These are phyloP conservation scores for Sinelater perroti DNA, from an alignment of 2,888 invertebrate genomes.

Conservation along the genomic window DNA sequence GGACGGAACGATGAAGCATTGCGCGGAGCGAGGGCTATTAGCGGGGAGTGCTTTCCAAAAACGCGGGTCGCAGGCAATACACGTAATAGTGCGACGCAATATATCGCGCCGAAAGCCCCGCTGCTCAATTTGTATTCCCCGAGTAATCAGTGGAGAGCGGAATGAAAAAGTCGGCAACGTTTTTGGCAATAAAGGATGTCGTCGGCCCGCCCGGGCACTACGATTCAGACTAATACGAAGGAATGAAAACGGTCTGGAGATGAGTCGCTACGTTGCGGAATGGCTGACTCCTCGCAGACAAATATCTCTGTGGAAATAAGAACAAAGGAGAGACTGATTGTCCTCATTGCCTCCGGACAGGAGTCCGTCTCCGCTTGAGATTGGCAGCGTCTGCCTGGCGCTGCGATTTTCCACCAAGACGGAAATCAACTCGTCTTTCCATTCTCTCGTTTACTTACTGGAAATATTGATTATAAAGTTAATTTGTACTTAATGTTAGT, in stretches of 20 bases:
- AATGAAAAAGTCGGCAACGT: conserved; percentile 29
- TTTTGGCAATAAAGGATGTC: conserved; percentile 42
- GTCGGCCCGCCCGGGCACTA: conserved; percentile 44
- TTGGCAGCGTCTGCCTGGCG: conserved; percentile 48
- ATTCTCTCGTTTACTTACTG: too few relatives aligned
- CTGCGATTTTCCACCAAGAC: conserved; percentile 48
- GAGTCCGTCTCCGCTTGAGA: conserved; percentile 56
- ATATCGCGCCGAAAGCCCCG: conserved; percentile 5
- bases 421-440: too few relatives aligned
- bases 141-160: conserved; percentile 36
- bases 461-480: too few relatives aligned
- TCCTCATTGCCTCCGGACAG: conserved; percentile 60
- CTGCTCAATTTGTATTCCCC: conserved; percentile 38
- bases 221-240: conserved; percentile 50
- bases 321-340: conserved; percentile 59
- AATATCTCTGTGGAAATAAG: conserved; percentile 58
- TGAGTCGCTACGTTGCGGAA: conserved; percentile 52
- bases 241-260: conserved; percentile 49
- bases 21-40: too few relatives aligned
- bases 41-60: too few relatives aligned
- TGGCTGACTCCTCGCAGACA: conserved; percentile 54
- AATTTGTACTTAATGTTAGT: too few relatives aligned
- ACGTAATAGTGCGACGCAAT: too few relatives aligned
- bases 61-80: not conserved
- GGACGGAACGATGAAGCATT: too few relatives aligned